These are phyloP conservation scores for Heliconius cydno DNA, from an alignment of 2,888 invertebrate genomes.

Conservation along the genomic window DNA sequence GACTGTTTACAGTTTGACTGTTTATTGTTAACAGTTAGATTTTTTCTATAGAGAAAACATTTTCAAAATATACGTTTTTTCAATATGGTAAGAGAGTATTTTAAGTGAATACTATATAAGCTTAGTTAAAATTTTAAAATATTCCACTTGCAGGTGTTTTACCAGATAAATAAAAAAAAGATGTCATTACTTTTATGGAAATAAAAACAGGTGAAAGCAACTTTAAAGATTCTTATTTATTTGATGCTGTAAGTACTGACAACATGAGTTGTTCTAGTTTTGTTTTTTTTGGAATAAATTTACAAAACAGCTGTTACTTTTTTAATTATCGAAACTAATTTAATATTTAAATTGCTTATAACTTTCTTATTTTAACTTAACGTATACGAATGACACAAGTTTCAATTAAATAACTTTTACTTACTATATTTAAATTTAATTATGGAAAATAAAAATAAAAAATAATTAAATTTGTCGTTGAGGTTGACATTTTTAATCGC, in stretches of 20 bases:
- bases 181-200: conserved; percentile 14
- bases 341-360: neutral
- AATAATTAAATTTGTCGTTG: neutral
- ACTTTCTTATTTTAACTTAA: neutral
- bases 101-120: no score
- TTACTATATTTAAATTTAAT: neutral
- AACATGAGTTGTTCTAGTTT: conserved; percentile 6
- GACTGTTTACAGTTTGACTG: no score
- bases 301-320: conserved; percentile 4
- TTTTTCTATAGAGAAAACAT: no score
- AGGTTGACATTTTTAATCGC: neutral
- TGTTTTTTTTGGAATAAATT: neutral
- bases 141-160: conserved; percentile 1
- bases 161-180: neutral
- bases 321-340: neutral
- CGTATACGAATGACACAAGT: neutral
- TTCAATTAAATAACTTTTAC: neutral
- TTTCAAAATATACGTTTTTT: no score
- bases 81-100: no score
- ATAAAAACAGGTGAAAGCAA: conserved; percentile 24
- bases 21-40: no score
- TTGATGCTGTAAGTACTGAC: neutral
- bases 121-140: conserved; percentile 2
- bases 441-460: neutral
- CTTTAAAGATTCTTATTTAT: neutral